Conservation (phyloP, 2,797 vertebrate genomes). For the Coregonus suidteri region DNA sequence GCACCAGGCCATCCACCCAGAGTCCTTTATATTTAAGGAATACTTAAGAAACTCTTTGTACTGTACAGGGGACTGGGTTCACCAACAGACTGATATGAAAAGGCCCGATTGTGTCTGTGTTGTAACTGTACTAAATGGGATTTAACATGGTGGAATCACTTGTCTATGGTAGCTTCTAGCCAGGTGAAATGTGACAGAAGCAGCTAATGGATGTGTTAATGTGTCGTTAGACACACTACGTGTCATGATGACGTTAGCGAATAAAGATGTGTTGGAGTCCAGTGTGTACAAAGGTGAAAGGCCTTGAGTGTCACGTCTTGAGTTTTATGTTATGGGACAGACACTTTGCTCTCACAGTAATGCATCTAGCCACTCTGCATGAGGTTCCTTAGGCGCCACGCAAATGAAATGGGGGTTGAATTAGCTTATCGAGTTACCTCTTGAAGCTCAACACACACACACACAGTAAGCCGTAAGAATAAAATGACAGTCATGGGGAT, state of each 20-base stretch:
- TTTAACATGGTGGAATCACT: constrained; percentile 33
- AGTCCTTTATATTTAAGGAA: constrained; percentile 52
- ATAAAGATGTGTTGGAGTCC: constrained; percentile 17
- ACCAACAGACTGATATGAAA: constrained; percentile 46
- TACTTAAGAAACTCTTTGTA: constrained; percentile 32
- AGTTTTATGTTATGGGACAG: not conserved
- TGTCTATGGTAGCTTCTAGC: constrained; percentile 9
- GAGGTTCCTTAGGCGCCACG: not conserved
- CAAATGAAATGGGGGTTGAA: not conserved
- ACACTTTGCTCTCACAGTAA: not conserved
- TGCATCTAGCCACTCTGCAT: not conserved
- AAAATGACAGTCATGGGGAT: not conserved
- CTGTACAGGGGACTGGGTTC: constrained; percentile 47
- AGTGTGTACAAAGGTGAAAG: constrained; percentile 6
- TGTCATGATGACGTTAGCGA: not conserved
- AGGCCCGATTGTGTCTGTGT: constrained; percentile 46
- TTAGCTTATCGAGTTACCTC: not conserved
- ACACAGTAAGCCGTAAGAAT: not conserved
- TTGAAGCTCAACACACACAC: constrained; percentile 7
- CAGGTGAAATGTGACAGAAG: constrained; percentile 8
- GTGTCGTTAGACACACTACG: not conserved
- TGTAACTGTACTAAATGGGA: constrained; percentile 44
- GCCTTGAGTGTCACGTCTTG: not conserved
- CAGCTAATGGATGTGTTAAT: constrained; percentile 20
- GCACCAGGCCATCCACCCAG: constrained; percentile 42